Percentiles rank a stretch among this genome's conserved stretches.
These are phyloP conservation scores for Muscina levida DNA, from an alignment of 2,888 invertebrate species.

Conservation along the genomic window DNA sequence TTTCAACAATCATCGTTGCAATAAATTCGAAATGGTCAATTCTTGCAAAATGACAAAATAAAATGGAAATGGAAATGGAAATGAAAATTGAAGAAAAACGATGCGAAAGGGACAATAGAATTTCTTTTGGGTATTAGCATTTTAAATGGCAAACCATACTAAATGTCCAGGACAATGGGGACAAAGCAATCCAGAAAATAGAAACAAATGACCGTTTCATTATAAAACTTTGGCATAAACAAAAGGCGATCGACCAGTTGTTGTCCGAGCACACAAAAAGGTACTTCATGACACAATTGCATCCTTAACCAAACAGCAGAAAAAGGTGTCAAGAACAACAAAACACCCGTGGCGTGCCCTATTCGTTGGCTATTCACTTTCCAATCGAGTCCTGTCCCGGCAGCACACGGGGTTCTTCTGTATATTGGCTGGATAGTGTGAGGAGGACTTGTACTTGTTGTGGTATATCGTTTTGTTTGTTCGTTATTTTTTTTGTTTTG, in stretches of 20 bases:
- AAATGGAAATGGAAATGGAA: background rate
- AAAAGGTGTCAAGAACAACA: constrained; percentile 78
- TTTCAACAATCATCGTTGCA: constrained; percentile 2
- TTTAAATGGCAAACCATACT: constrained; percentile 54
- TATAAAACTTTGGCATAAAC: constrained; percentile 29
- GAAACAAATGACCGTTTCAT: constrained; percentile 55
- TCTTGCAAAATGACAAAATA: constrained; percentile 13
- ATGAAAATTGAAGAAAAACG: background rate
- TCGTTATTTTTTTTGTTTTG: constrained; percentile 27
- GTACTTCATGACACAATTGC: constrained; percentile 70
- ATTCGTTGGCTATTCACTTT: constrained; percentile 16
- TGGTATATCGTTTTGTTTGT: constrained; percentile 7
- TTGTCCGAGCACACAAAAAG: constrained; percentile 32
- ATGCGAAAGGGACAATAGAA: background rate
- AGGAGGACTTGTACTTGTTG: constrained; percentile 7
- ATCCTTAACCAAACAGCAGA: constrained; percentile 66
- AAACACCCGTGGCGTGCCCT: constrained; percentile 63
- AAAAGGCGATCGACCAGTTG: constrained; percentile 12
- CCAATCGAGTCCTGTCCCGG: constrained; percentile 1
- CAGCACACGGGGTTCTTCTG: background rate
- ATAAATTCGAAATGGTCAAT: constrained; percentile 19
- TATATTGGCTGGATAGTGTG: background rate
- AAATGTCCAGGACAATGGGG: constrained; percentile 42
- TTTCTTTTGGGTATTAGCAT: constrained; percentile 36
- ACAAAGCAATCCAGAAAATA: constrained; percentile 44